A percentile compares a stretch with the other conserved stretches of the same genome.
These are phyloP conservation scores for Nicator chloris DNA, from an alignment of 2,113 vertebrate genomes.

Conservation along the genomic window DNA sequence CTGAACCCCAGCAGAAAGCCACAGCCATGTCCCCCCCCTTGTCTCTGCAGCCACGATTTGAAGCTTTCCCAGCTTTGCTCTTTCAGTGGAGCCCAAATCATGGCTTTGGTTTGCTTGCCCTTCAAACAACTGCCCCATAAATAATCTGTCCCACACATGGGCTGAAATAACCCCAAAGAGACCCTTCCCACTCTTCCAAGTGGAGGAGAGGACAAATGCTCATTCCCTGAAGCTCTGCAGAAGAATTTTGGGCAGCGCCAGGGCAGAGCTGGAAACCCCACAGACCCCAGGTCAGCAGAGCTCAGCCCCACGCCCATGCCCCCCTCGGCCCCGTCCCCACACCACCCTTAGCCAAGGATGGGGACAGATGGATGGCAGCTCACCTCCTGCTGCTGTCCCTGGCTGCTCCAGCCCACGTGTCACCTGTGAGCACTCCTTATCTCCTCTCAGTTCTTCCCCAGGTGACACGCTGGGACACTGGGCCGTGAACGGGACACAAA, in stretches of 20 bases:
- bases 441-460: not conserved
- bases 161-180: not conserved
- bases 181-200: not conserved
- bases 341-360: not conserved
- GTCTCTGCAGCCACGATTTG: not conserved
- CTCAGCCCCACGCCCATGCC: not conserved
- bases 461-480: accelerated
- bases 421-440: not conserved
- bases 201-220: not conserved
- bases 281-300: not conserved
- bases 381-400: not conserved
- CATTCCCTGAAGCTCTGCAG: not conserved
- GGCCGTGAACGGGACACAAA: not conserved
- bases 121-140: not conserved
- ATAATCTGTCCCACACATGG: not conserved
- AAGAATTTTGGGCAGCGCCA: not conserved
- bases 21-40: not conserved
- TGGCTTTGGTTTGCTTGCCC: not conserved
- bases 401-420: not conserved
- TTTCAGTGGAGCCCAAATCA: not conserved
- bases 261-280: not conserved
- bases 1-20: not conserved
- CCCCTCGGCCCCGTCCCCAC: not conserved
- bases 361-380: not conserved
- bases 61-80: conserved; percentile 7